These are phyloP conservation scores for Spinus pinus DNA, from an alignment of 2,797 vertebrate genomes.

Conservation along the genomic window DNA sequence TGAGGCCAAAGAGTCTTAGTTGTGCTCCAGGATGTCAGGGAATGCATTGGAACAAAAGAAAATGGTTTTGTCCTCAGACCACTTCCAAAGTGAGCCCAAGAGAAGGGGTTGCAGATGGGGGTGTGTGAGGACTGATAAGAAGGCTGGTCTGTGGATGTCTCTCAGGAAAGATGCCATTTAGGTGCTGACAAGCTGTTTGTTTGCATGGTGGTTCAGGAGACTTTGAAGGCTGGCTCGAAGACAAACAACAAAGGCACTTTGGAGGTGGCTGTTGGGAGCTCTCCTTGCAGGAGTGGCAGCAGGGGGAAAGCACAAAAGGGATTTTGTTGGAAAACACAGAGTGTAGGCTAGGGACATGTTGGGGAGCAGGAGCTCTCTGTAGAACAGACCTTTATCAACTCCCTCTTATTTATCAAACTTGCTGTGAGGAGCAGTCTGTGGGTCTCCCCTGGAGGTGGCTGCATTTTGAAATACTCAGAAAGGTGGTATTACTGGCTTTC, in stretches of 20 bases:
- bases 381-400: background rate
- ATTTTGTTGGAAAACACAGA: background rate
- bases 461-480: background rate
- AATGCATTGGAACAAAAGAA: background rate
- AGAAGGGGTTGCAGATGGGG: background rate
- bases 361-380: background rate
- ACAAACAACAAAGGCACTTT: conserved; percentile 13
- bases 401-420: background rate
- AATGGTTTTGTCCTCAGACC: background rate
- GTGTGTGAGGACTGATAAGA: background rate
- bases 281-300: background rate
- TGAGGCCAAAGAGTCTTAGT: background rate
- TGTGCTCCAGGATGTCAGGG: background rate
- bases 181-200: conserved; percentile 35
- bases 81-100: background rate
- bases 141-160: background rate
- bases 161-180: background rate
- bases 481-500: background rate
- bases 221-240: conserved; percentile 9
- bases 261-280: background rate
- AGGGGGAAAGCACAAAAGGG: background rate
- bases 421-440: background rate
- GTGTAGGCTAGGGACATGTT: background rate
- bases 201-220: background rate
- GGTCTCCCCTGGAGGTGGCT: background rate